Percentiles rank a stretch among this genome's conserved stretches.
phyloP scores from a whole-genome alignment of 2,888 invertebrate genomes.

The Platerodrilus igneus region DNA sequence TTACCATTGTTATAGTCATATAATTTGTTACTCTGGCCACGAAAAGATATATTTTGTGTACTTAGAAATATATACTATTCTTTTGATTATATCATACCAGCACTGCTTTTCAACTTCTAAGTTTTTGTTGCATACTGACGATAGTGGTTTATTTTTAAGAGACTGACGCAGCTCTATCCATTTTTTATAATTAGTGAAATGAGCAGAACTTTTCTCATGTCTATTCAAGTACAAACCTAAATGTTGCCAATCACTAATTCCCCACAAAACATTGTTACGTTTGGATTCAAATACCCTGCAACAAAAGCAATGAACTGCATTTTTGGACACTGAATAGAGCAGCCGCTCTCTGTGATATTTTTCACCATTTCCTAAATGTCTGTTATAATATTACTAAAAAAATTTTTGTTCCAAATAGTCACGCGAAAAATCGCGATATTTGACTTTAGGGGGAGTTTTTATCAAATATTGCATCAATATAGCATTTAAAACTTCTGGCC shows the following conservation, averaged over 20 bases:
- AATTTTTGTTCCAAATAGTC: constrained; percentile 21
- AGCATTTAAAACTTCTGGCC: constrained; percentile 25
- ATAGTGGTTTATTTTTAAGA: constrained; percentile 21
- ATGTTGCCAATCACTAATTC: constrained; percentile 23
- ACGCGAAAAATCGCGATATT: constrained; percentile 24
- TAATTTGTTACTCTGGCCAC: constrained; percentile 15
- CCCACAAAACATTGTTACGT: constrained; percentile 15
- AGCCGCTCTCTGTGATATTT: constrained; percentile 22
- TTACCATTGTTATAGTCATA: constrained; percentile 23
- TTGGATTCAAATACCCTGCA: constrained; percentile 19
- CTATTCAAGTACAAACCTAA: constrained; percentile 15
- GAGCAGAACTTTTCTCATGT: too few relatives aligned
- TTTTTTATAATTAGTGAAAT: constrained; percentile 15
- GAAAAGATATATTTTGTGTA: constrained; percentile 21
- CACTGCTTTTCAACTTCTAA: constrained; percentile 23
- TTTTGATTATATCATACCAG: constrained; percentile 22
- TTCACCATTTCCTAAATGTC: constrained; percentile 21
- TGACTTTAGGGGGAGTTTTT: constrained; percentile 25
- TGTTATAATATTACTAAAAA: too few relatives aligned
- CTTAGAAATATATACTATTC: constrained; percentile 24
- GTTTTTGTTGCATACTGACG: constrained; percentile 16
- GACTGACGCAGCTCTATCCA: constrained; percentile 15
- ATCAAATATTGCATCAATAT: constrained; percentile 23
- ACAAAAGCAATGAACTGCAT: too few relatives aligned
- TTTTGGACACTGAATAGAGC: constrained; percentile 10